Percentiles rank a stretch among this genome's conserved stretches.
Evolutionary conservation across 2,888 invertebrate genomes (phyloP).

Genomic region (Zootermopsis nevadensis): DNA sequence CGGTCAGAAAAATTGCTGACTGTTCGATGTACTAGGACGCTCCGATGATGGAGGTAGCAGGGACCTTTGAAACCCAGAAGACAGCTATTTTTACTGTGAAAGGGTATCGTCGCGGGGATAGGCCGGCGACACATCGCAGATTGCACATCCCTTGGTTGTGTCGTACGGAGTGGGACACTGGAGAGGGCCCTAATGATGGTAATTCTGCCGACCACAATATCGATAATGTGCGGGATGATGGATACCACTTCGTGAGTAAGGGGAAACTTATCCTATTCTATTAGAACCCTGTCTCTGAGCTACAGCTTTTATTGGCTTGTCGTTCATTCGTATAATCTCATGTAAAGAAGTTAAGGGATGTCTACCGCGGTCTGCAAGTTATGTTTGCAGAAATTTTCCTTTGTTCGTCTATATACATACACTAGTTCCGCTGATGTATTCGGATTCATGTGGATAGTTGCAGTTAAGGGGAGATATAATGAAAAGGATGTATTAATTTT

Average conservation of each 20-base stretch:
- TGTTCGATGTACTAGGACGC: no score
- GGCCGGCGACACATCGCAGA: neutral
- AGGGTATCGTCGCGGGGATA: no score
- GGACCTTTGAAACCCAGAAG: no score
- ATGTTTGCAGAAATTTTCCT: constrained; percentile 1
- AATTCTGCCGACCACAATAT: constrained; percentile 43
- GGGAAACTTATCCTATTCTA: constrained; percentile 19
- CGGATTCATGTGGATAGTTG: neutral
- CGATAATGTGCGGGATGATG: constrained; percentile 39
- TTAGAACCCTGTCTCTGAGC: neutral
- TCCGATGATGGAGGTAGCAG: no score
- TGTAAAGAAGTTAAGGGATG: neutral
- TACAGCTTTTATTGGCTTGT: constrained; percentile 12
- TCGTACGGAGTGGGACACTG: neutral
- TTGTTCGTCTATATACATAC: neutral
- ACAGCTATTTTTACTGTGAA: no score
- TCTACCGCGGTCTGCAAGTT: constrained; percentile 2
- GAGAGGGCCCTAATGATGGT: constrained; percentile 32
- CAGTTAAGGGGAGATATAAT: neutral
- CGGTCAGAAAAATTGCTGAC: no score
- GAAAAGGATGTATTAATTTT: neutral
- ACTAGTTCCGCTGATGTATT: neutral
- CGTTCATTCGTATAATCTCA: constrained; percentile 35
- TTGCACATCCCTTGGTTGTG: constrained; percentile 1
- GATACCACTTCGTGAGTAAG: neutral